Percentiles rank a stretch among this genome's conserved stretches.
Evolutionary conservation across 2,113 vertebrate genomes (phyloP).

Genomic region (Rhegmatorhina hoffmannsi): DNA sequence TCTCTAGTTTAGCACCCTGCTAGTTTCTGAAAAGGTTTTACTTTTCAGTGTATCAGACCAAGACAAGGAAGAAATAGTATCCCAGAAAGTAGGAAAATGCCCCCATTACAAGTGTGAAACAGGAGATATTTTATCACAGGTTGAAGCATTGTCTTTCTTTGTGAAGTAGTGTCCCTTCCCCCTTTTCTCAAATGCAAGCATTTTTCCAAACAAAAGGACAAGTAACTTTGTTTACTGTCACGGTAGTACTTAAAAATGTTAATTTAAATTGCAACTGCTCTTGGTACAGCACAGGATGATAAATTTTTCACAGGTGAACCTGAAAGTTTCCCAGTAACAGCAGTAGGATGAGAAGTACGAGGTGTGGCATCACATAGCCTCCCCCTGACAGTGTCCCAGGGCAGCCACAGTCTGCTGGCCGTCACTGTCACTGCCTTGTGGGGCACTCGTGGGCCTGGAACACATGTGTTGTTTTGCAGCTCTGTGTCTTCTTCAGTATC

Average conservation of each 20-base stretch:
- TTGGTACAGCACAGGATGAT: neutral
- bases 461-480: neutral
- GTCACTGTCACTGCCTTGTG: no score
- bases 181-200: neutral
- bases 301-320: no score
- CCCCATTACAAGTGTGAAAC: neutral
- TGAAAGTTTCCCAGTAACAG: neutral
- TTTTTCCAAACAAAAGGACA: neutral
- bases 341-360: neutral
- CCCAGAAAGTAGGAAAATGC: neutral
- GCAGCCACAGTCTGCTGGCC: no score
- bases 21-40: neutral
- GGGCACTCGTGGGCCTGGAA: no score
- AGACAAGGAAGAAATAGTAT: neutral
- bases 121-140: neutral
- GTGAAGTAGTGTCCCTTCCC: neutral
- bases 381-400: no score
- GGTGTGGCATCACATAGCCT: neutral
- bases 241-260: neutral
- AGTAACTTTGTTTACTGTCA: neutral
- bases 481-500: accelerated
- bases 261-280: neutral
- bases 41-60: neutral
- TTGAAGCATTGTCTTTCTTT: neutral
- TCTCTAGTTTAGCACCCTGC: neutral